A percentile compares a stretch with the other conserved stretches of the same genome.
Conservation (phyloP, 2,113 vertebrate genomes). For the Galbula dea region DNA sequence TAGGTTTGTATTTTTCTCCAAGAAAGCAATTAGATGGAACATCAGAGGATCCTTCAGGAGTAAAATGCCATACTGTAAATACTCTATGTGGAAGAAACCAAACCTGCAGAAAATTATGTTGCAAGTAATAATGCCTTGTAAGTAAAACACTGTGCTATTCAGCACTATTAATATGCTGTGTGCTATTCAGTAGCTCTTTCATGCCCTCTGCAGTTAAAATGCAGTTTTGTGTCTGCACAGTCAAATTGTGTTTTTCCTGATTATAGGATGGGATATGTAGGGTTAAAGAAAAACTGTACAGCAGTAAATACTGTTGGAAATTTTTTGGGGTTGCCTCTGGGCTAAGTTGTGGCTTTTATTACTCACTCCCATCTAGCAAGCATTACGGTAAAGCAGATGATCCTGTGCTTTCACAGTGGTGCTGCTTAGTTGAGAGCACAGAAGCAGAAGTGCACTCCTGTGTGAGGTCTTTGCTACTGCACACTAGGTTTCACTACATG, state of each 20-base stretch:
- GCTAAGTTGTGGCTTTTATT: neutral
- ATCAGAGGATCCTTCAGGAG: neutral
- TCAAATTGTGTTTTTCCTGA: neutral
- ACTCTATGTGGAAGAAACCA: neutral
- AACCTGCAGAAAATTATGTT: neutral
- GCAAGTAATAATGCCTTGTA: neutral
- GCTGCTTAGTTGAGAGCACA: neutral
- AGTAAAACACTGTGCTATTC: neutral
- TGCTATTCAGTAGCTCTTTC: constrained; percentile 47
- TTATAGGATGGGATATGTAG: neutral
- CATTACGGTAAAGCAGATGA: neutral
- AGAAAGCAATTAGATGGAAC: neutral
- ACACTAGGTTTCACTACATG: neutral
- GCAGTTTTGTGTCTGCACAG: neutral
- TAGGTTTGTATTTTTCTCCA: neutral
- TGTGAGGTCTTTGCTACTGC: neutral
- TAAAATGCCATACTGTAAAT: neutral
- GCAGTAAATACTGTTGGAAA: neutral
- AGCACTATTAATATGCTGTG: no score
- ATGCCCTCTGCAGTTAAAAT: constrained; percentile 59
- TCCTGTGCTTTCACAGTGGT: neutral
- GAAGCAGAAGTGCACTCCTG: neutral
- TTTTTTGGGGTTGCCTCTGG: neutral
- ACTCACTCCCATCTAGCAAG: neutral
- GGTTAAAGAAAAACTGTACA: neutral